Evolutionary conservation across 2,888 invertebrate genomes (phyloP).

Genomic region (Eupithecia centaureata): DNA sequence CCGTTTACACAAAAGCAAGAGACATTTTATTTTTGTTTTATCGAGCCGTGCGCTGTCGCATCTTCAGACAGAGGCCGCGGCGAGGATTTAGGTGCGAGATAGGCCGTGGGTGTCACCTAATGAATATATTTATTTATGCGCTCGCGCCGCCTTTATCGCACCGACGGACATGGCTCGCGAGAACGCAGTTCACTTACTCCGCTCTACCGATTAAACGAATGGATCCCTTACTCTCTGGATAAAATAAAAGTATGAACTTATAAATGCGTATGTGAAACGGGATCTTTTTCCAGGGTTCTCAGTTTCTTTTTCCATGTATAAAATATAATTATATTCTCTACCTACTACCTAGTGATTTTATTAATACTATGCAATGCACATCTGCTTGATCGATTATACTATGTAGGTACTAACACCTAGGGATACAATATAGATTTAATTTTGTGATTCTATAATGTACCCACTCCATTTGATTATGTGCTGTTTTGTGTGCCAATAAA

Average conservation of each 20-base stretch:
- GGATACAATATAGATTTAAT: too few relatives aligned
- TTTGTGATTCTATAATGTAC: too few relatives aligned
- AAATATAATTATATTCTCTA: too few relatives aligned
- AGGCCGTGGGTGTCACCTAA: constrained; percentile 82
- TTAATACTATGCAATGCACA: too few relatives aligned
- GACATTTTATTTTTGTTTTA: constrained; percentile 51
- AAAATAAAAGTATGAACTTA: not conserved
- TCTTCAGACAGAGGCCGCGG: constrained; percentile 71
- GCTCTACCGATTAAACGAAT: constrained; percentile 37
- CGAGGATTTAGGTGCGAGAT: constrained; percentile 81
- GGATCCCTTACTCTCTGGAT: constrained; percentile 28
- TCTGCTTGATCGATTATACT: too few relatives aligned
- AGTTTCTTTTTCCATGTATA: too few relatives aligned
- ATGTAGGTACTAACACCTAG: too few relatives aligned
- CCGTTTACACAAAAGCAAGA: constrained; percentile 32
- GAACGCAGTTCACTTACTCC: constrained; percentile 37
- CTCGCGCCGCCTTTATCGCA: constrained; percentile 68
- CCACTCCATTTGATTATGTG: too few relatives aligned
- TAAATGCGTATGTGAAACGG: not conserved
- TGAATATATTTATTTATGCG: constrained; percentile 83
- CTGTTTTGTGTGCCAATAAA: too few relatives aligned
- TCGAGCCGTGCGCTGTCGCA: constrained; percentile 50
- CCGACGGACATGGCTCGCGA: constrained; percentile 58
- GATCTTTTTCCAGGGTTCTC: not conserved
- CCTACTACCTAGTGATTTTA: too few relatives aligned